Conservation (phyloP, 2,888 invertebrate genomes). For the Serrognathus titanus region DNA sequence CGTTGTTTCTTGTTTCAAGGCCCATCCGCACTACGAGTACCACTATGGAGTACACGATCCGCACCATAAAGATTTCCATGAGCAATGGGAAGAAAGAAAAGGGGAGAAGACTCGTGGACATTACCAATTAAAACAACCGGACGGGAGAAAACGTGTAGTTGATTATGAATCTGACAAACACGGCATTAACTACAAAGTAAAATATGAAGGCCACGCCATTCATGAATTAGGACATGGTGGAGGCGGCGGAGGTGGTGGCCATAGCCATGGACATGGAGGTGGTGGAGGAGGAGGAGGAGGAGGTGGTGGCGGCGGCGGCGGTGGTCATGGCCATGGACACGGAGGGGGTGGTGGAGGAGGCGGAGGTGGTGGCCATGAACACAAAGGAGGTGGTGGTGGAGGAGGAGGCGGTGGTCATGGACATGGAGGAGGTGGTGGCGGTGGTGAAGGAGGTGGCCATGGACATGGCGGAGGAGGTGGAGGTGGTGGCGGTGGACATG, state of each 20-base stretch:
- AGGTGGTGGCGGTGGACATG: slow-evolving; percentile 19
- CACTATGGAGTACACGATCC: slow-evolving; percentile 42
- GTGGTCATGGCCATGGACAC: neutral
- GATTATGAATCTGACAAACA: slow-evolving; percentile 44
- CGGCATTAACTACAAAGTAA: slow-evolving; percentile 41
- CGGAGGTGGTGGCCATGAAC: neutral
- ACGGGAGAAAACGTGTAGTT: slow-evolving; percentile 42
- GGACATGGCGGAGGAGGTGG: neutral
- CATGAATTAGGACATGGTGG: slow-evolving; percentile 21
- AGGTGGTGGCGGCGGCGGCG: neutral
- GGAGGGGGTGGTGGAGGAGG: neutral
- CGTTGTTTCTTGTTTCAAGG: slow-evolving; percentile 24
- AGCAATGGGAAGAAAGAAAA: slow-evolving; percentile 41
- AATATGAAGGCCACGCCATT: slow-evolving; percentile 32
- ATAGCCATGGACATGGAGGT: neutral
- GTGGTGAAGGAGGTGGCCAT: neutral
- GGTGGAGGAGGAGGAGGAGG: slow-evolving; percentile 1
- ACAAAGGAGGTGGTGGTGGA: neutral
- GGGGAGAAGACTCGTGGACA: slow-evolving; percentile 39
- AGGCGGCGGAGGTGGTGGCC: neutral
- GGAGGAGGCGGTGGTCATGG: neutral
- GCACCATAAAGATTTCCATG: slow-evolving; percentile 42
- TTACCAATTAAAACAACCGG: slow-evolving; percentile 42
- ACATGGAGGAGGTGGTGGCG: neutral
- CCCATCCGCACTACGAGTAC: slow-evolving; percentile 41